phyloP scores from a whole-genome alignment of 2,888 invertebrate genomes.

The Conus canariensis region DNA sequence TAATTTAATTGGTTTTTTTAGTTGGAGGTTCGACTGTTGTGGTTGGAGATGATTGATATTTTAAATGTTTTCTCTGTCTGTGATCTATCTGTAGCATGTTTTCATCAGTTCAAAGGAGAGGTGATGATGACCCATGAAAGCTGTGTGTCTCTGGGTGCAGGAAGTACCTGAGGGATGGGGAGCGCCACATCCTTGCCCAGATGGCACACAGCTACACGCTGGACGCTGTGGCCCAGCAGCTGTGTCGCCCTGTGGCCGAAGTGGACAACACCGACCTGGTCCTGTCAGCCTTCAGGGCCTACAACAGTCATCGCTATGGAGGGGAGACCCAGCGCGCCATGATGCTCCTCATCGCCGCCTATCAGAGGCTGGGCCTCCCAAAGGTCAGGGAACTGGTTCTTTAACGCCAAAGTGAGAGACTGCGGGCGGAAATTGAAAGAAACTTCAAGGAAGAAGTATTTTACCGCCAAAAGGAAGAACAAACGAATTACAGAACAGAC shows the following conservation, averaged over 20 bases:
- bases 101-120: no score
- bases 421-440: no score
- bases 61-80: no score
- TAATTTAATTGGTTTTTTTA: no score
- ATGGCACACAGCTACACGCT: constrained; percentile 81
- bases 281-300: constrained; percentile 30
- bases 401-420: no score
- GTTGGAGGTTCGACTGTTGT: no score
- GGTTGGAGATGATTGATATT: no score
- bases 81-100: no score
- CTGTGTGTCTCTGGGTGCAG: constrained; percentile 76
- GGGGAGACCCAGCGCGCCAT: constrained; percentile 7
- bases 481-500: no score
- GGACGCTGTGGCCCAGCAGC: constrained; percentile 35
- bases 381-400: constrained; percentile 5
- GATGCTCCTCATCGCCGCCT: constrained; percentile 35
- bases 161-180: constrained; percentile 90
- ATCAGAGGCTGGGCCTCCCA: constrained; percentile 16
- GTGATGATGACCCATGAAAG: no score
- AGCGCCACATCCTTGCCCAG: constrained; percentile 89
- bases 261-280: constrained; percentile 32
- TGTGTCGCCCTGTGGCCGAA: constrained; percentile 21
- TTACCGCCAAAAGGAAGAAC: no score
- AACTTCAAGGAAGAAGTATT: no score
- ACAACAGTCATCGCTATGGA: constrained; percentile 34